Conservation (phyloP, 2,797 vertebrate species). For the Enteromius paludinosus region DNA sequence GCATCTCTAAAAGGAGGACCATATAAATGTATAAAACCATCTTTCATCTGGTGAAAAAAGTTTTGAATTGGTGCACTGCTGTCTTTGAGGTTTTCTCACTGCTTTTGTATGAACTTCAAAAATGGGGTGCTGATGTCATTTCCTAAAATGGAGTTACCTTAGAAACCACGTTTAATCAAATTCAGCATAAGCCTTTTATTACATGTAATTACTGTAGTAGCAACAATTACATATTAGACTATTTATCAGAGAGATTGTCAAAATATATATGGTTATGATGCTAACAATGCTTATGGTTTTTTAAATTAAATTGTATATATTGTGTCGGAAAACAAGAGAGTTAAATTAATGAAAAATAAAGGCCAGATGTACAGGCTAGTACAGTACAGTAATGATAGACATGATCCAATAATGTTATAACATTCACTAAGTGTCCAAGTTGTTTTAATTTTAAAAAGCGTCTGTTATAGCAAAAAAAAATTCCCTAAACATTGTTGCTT, state of each 20-base stretch:
- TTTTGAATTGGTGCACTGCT: not conserved
- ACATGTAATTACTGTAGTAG: not conserved
- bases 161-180: not conserved
- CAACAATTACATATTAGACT: no score
- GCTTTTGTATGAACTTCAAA: conserved; percentile 2
- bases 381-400: not conserved
- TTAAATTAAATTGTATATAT: not conserved
- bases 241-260: not conserved
- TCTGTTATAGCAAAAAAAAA: not conserved
- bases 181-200: not conserved
- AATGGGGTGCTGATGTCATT: conserved; percentile 33
- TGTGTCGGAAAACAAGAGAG: not conserved
- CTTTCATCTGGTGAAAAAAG: not conserved
- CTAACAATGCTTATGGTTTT: not conserved
- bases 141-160: conserved; percentile 13
- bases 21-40: conserved; percentile 29
- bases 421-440: not conserved
- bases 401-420: not conserved
- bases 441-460: not conserved
- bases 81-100: not conserved
- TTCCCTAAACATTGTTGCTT: not conserved
- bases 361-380: not conserved
- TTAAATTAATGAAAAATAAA: not conserved
- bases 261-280: not conserved
- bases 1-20: not conserved